Base-by-base conservation (phyloP, 1,140 invertebrate genomes). In the Periplaneta americana region DNA sequence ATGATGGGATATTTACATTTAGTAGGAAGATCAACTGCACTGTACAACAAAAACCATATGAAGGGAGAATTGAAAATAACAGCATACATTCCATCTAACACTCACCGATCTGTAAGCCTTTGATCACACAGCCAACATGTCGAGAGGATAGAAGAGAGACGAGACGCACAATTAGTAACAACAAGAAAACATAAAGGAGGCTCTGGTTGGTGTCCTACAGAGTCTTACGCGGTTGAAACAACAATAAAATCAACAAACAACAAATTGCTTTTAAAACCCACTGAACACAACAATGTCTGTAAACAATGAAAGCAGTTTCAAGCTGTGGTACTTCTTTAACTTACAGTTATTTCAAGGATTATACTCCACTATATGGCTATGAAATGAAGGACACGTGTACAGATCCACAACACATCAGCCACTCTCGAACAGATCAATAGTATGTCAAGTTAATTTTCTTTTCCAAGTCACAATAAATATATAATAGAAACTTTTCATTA, bases 21-120 rank as follows among this genome's bases (percentile, higher is more conserved):
- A n/a, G n/a, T n/a, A n/a, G n/a, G n/a, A n/a, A n/a, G n/a, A n/a
- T n/a, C n/a, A n/a, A n/a, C n/a, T n/a, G n/a, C n/a, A n/a, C n/a
- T n/a, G n/a, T n/a, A n/a, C n/a, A n/a, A n/a, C n/a, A n/a, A n/a
- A n/a, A n/a, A n/a, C n/a, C n/a, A n/a, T 57, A 11, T 79, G 33
- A 75, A 57, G 66, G 33, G 22, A 77, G 57, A 33, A 57, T 33
- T 17, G 36, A 34, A 35, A 39, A 74, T 39, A 76, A 78, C 28
- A 83, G 79, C 82, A 82, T 78, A 82, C 48, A 35, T 79, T 80
- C 81, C 81, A 75, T 76, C 66, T 77, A 84, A 87, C 85, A 89
- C 89, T 89, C 88, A 89, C 89, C 89, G 87, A 88, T 89, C 87
- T 86, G 87, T 89, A 89, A 86, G 88, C 87, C 89, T 89, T 81